Base-by-base conservation (phyloP, 2,888 invertebrate genomes). In the Sericinus montela region DNA sequence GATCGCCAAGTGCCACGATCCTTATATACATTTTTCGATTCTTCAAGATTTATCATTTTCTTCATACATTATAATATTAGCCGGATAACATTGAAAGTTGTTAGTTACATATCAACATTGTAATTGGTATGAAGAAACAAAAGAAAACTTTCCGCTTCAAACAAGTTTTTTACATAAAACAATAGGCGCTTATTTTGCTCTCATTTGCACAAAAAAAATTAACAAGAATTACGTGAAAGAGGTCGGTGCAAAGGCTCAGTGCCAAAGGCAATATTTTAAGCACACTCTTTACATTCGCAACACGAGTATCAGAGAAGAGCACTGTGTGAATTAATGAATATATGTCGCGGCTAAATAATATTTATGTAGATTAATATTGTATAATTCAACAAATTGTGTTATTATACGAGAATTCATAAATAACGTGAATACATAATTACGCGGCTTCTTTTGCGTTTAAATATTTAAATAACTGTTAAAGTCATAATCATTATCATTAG, bases 191-290 rank as follows among this genome's bases (percentile, higher is more conserved):
- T 45, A 45, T 45, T 45, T 45, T 45, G 39, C 38, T 45, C 45
- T 19, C 23, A 39, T 45, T 45, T 45, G 38, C 45, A 45, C 39
- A 38, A 45, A 45, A 36, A 40, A 45, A 45, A 37, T 45, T 45
- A 45, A 45, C 45, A 45, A 45, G 45, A 32, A 45, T 45, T 45
- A 45, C 45, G 38, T 38, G 45, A 45, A 45, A 38, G 38, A 39
- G 37, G 37, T 45, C 23, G 38, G 37, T 32, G 32, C 45, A 45
- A 45, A 45, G 45, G 45, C 45, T 30, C 16, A 13, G 45, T 45
- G 45, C 45, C 45, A 45, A 45, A 45, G 45, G 38, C 45, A 45
- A 38, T 45, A 45, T 45, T 45, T 45, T 38, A 19, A 45, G 45
- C 45, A 23, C 32, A 38, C 38, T 39, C 45, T 45, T 45, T 45